Base-by-base conservation (phyloP, 2,888 invertebrate genomes). In the Eilema griseolum region DNA sequence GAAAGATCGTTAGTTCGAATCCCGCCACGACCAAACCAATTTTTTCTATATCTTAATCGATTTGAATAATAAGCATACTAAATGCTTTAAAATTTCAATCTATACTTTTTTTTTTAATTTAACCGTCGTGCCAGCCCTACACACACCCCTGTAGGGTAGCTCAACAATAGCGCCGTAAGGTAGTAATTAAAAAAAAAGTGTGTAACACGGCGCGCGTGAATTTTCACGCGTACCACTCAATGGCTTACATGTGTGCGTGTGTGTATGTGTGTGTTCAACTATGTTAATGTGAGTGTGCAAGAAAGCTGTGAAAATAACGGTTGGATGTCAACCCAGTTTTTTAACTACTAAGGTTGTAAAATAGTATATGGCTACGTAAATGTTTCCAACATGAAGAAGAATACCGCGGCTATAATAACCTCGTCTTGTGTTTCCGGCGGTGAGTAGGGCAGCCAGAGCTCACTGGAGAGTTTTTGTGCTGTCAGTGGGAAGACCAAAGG, bases 131-230 rank as follows among this genome's bases (percentile, higher is more conserved):
- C 0, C 92, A 92, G 52, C 93, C 93, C 90, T 90, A 89, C 75
- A 86, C 90, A 89, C 90, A 88, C 87, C 87, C 89, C 83, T 82
- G 85, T 89, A 92, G 92, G 89, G 90, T 82, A 84, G 88, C 83
- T 85, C 86, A 86, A 94, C 94, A 94, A 94, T 93, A 89, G 92
- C 91, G 84, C 92, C 85, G 88, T 89, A 89, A 93, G 93, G 93
- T 88, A 86, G 92, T 94, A 93, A 94, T 94, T 94, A 93, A 92
- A 94, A 92, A 93, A 92, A 93, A 92, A 89, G 89, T 87, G 88
- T 88, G 88, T 84, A 85, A 87, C 84, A 82, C 84, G 79, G 85
- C 79, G 84, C 82, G 94, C 90, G 94, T 92, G 93, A 94, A 93
- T 88, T 90, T 94, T 94, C 94, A 93, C 94, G 94, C 94, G 90